Evolutionary conservation across 2,113 vertebrate genomes (phyloP), one percentile per base, ranked within the genome.

Genomic region (Sphyrna mokarran): DNA sequence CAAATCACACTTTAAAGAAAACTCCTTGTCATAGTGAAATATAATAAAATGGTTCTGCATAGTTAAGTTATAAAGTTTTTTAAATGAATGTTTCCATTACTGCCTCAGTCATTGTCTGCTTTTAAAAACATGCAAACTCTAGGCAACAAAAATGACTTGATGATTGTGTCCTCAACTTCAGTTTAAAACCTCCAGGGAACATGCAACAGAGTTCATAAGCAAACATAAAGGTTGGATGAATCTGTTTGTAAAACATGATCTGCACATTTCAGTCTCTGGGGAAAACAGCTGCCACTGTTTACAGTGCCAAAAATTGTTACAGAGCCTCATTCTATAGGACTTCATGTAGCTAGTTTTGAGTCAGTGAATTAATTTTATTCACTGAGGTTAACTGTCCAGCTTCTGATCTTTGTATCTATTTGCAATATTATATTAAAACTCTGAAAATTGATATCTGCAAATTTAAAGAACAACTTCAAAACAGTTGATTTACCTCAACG

Each of bases 171-270:
- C 33, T 68, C 91, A 10, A 66, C 48, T 26, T 61, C 43, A 58
- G 23, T 2, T 90, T 33, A 68, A 16, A 83, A 37, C 78, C 68
- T 72, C 63, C 43, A 7, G 68, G 33, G 43, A 72, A 18, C 13
- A 54, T 54, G 37, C 23, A 48, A 11, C 26, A 1, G 40, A 89
- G 40, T 70, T 1, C 37, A 61, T 90, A 72, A 48, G 22, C 54
- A 91, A 43, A 86, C 40, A n/a, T 80, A 91, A 61, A 91, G 68
- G 11, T 43, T 95, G 93, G 40, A 72, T 58, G 66, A 95, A n/a
- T 95, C 16, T 40, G n/a, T 70, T 70, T 29, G 10, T 26, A 48
- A 95, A 95, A 95, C 13, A 54, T 76, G 94, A 95, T 95, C 40
- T 43, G 93, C 40, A 29, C 93, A 4, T 43, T 83, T 83, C 16